phyloP scores from a whole-genome alignment of 2,888 invertebrate species.

The Xylocampa areola region DNA sequence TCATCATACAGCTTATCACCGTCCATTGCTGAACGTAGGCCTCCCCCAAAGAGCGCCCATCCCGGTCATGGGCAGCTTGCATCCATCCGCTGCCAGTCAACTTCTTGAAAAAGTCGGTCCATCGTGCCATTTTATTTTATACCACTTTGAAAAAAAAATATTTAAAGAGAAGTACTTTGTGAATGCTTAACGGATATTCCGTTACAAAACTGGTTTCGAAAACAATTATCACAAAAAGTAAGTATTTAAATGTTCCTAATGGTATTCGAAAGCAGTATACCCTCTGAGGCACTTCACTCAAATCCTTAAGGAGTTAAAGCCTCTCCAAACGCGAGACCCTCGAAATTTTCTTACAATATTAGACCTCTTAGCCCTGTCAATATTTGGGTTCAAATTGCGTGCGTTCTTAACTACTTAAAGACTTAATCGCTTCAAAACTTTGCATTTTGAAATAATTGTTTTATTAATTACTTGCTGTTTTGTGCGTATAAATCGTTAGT shows the following conservation, averaged over 20 bases:
- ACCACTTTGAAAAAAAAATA: too few relatives aligned
- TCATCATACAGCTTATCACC: too few relatives aligned
- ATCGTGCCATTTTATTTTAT: too few relatives aligned
- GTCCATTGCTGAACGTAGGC: too few relatives aligned
- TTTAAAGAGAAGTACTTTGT: too few relatives aligned
- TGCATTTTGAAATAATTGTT: constrained; percentile 3
- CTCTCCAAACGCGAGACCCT: constrained; percentile 6
- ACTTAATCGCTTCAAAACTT: constrained; percentile 14
- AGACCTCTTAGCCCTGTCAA: constrained; percentile 21
- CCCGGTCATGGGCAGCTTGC: too few relatives aligned
- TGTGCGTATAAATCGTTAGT: too few relatives aligned
- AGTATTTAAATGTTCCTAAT: constrained; percentile 11
- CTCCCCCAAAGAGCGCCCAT: too few relatives aligned
- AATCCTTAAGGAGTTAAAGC: constrained; percentile 20
- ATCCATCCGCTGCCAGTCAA: too few relatives aligned
- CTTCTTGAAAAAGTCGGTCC: too few relatives aligned
- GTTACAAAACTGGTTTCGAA: not conserved
- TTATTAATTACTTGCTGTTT: not conserved
- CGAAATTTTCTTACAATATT: constrained; percentile 40
- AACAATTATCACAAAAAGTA: constrained; percentile 23
- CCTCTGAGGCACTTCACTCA: constrained; percentile 12
- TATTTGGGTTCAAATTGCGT: constrained; percentile 28
- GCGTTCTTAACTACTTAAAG: constrained; percentile 2
- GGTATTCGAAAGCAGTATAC: constrained; percentile 27
- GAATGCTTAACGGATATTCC: not conserved